Base-by-base conservation (phyloP, 2,113 vertebrate species). In the Anguilla rostrata region DNA sequence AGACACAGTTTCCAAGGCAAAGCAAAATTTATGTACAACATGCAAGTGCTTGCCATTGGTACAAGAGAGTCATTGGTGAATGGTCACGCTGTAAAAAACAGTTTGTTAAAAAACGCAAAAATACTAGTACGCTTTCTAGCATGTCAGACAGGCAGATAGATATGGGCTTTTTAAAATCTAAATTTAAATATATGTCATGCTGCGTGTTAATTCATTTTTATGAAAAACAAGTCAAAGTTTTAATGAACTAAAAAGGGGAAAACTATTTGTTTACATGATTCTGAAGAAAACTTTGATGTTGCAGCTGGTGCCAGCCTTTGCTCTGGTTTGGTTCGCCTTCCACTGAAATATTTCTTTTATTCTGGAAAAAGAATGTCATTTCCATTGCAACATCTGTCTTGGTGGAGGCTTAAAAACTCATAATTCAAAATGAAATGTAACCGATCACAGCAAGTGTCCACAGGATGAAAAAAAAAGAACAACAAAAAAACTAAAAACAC, bases 301-400 rank as follows among this genome's bases (percentile, higher is more conserved):
- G 63, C 26, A 71, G 63, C 26, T 71, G 20, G 63, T 5, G 0
- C 1, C 4, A 71, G 8, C 26, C 12, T 71, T n/a, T 3, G 26
- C 63, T n/a, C 26, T n/a, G 0, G 26, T n/a, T 71, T 26, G 22
- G 5, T 71, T 22, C 26, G 26, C 20, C 22, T 71, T 71, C 63
- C 20, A 1, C 26, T n/a, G 26, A 5, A 71, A 60, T 71, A 20
- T 71, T 71, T 71, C 2, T 16, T 40, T 81, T 60, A 60, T 20
- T 41, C 39, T 16, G 46, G 84, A 9, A 57, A 26, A 22, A 29
- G 15, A 56, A 57, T 16, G 14, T 53, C 20, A 20, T 80, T 80
- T 57, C 1, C 41, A 85, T 39, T 39, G 75, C 8, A 80, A 57
- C 84, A 39, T 85, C 75, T 20, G 41, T 79, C 75, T 80, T 79